A percentile compares a stretch with the other conserved stretches of the same genome.
phyloP scores from a whole-genome alignment of 1,140 invertebrate species.

The Lepidurus couesii region DNA sequence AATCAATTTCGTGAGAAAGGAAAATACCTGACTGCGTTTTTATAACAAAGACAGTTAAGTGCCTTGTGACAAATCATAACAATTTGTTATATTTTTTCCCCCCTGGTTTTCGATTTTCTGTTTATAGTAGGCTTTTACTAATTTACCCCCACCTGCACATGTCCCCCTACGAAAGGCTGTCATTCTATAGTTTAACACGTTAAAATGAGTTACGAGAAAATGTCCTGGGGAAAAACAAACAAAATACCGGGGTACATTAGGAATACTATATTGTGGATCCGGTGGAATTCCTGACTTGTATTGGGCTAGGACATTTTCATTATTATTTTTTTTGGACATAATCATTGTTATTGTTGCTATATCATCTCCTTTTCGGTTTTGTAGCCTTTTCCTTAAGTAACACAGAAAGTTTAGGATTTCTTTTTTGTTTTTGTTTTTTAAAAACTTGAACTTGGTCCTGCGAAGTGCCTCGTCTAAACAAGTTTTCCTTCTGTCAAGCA shows the following conservation, averaged over 20 bases:
- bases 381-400: conserved; percentile 4
- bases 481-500: conserved; percentile 14
- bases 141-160: not conserved
- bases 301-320: not conserved
- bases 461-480: conserved; percentile 6
- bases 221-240: too few species aligned
- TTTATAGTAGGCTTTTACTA: conserved; percentile 4
- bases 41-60: conserved; percentile 20
- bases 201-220: too few species aligned
- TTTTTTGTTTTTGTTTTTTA: not conserved
- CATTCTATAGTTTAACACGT: not conserved
- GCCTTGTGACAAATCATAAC: conserved; percentile 22
- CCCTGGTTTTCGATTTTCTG: not conserved
- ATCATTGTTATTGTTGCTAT: conserved; percentile 7
- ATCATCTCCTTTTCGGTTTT: conserved; percentile 1
- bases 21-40: conserved; percentile 12
- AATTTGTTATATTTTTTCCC: not conserved
- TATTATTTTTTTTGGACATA: not conserved
- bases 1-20: not conserved
- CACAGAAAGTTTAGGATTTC: not conserved
- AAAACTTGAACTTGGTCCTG: not conserved
- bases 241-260: not conserved
- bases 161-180: not conserved
- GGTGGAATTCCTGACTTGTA: not conserved
- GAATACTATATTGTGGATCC: not conserved